Conservation (phyloP, 2,113 vertebrate genomes). For the Turdus rufiventris region DNA sequence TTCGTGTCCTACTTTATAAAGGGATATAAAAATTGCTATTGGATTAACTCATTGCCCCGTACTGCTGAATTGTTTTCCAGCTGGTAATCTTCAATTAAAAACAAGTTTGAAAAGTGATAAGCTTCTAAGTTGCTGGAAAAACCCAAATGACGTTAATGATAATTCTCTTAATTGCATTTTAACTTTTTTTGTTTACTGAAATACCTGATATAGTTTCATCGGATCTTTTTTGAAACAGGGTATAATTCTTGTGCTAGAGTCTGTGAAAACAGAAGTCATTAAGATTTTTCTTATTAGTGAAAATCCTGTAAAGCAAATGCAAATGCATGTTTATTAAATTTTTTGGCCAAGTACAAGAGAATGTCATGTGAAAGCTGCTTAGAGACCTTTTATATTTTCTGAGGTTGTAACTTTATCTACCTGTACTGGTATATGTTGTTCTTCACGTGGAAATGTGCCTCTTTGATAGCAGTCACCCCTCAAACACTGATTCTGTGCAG, state of each 20-base stretch:
- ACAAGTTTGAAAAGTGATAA: background rate
- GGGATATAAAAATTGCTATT: background rate
- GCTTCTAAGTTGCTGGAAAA: background rate
- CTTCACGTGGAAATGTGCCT: background rate
- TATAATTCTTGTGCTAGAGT: background rate
- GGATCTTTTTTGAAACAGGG: background rate
- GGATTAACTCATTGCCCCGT: background rate
- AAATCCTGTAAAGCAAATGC: background rate
- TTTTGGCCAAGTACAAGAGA: background rate
- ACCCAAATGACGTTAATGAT: rapidly evolving
- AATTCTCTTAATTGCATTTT: background rate
- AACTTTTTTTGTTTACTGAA: background rate
- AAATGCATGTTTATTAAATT: background rate
- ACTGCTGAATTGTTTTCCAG: background rate
- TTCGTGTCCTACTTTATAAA: background rate
- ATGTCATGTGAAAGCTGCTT: background rate
- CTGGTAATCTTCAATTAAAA: background rate
- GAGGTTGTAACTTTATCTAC: background rate
- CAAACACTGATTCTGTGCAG: background rate
- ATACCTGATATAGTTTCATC: background rate
- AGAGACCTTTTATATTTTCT: background rate
- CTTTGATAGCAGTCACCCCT: background rate
- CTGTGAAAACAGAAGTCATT: background rate
- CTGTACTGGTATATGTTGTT: background rate
- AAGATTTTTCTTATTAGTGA: background rate